These are phyloP conservation scores for Drosophila parthenogenetica DNA, from an alignment of 2,888 invertebrate species.

Conservation along the genomic window DNA sequence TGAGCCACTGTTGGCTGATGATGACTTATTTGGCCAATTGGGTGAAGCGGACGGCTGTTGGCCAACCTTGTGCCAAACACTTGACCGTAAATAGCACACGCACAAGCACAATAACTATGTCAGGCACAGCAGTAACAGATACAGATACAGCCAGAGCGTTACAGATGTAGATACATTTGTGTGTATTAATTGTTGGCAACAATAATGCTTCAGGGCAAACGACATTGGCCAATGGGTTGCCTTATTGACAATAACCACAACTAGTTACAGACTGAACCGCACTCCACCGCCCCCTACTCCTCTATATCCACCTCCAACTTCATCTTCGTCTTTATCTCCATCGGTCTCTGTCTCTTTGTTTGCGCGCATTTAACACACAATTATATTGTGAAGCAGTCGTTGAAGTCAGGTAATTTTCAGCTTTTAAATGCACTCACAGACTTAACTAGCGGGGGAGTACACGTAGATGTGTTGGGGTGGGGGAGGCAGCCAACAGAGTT, in stretches of 20 bases:
- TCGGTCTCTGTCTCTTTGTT: constrained; percentile 47
- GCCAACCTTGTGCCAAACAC: constrained; percentile 71
- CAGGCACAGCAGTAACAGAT: constrained; percentile 34
- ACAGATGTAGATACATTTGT: constrained; percentile 24
- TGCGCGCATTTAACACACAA: constrained; percentile 67
- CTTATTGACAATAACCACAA: constrained; percentile 74
- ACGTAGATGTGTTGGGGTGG: background rate
- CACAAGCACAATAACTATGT: constrained; percentile 58
- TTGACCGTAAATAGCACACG: constrained; percentile 76
- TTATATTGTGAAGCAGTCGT: constrained; percentile 56
- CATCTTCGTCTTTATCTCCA: background rate
- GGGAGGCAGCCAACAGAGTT: background rate
- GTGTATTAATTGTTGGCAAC: constrained; percentile 64
- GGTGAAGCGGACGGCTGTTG: constrained; percentile 60
- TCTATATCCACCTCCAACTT: background rate
- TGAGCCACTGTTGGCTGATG: constrained; percentile 20
- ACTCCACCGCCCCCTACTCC: background rate
- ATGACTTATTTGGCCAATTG: constrained; percentile 79
- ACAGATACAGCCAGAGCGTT: constrained; percentile 26
- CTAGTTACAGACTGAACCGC: constrained; percentile 55
- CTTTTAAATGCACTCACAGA: constrained; percentile 56
- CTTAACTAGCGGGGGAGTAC: background rate
- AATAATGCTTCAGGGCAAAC: constrained; percentile 68
- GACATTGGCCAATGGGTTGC: constrained; percentile 65
- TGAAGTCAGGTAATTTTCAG: constrained; percentile 72